Evolutionary conservation across 2,888 invertebrate genomes (phyloP), one percentile per base, ranked within the genome.

Genomic region (Hedya salicella): DNA sequence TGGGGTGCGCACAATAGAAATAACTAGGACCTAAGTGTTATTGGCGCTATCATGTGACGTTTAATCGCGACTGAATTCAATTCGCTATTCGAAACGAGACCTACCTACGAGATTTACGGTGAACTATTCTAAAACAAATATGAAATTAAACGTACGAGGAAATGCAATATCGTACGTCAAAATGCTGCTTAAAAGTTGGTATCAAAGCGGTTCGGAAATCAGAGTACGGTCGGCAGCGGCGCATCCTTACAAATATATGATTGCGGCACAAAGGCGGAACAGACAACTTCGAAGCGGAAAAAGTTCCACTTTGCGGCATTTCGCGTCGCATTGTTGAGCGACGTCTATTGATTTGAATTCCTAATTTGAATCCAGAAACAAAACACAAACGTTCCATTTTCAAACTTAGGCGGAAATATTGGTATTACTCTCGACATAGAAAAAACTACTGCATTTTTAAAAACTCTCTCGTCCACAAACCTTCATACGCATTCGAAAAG

Each of bases 231-330:
- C 76, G 77, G 89, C 90, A 89, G 76, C 78, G 77, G 72, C 81
- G 91, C 88, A 91, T 88, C 90, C 91, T 89, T 89, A 91, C 89
- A 90, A 89, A 88, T 82, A 82, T 80, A 84, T 88, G 90, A 90
- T 91, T 89, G 90, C 84, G 78, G 82, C 85, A 89, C 91, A 89
- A 88, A 89, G 86, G 87, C 84, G 70, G 75, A 70, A 71, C 70
- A 78, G 74, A 75, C 79, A 89, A 90, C 88, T 90, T 88, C 83
- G 73, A 70, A 76, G 73, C 78, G 81, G 87, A 87, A 90, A 90
- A 91, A 91, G 87, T 91, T 91, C 82, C 79, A 73, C 76, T 75
- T 75, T 72, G 72, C 72, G 75, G 78, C 76, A 76, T 75, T 69
- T 46, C 59, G 60, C 57, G 42, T 30, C 36, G 46, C 64, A 61